Base-by-base conservation (phyloP, 2,797 vertebrate genomes). In the Astyanax mexicanus region DNA sequence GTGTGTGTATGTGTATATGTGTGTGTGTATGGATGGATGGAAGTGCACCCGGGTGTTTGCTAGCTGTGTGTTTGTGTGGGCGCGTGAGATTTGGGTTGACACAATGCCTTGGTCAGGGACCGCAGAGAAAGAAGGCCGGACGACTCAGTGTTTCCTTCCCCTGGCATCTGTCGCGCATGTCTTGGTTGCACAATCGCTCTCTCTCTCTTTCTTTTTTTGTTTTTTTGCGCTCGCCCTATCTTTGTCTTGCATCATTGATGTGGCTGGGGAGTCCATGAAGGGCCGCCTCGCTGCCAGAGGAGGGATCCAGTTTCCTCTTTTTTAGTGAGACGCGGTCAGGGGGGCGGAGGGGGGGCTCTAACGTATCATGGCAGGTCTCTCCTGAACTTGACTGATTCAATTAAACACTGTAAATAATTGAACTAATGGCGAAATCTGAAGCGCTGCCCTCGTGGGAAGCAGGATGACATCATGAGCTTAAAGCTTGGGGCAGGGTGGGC, bases 361-460 rank as follows among this genome's bases (percentile, higher is more conserved):
- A 32, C 61, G 7, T 23, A 57, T 55, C 54, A 58, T 37, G 55
- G 32, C 55, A 21, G 55, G 29, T 58, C 69, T 80, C 66, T 80
- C 17, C 69, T 29, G 57, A 49, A 69, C 74, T 70, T 37, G 27
- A 29, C 66, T 58, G 80, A 69, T 79, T 80, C 79, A 75, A 80
- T 86, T 83, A 79, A 80, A 84, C 51, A 58, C 80, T 75, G 74
- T 86, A 75, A 83, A 86, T 82, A 79, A 84, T 82, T 82, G 44
- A 84, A 52, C 66, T 62, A 40, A 75, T 77, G 75, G 40, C 17
- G 78, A 82, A 86, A 82, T 58, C 70, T 10, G 45, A 80, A 79
- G 72, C 74, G 35, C 13, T 13, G 77, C 69, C 55, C 77, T 64
- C 69, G 25, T 80, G 77, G 82, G 77, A 83, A 69, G 49, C 29